A percentile compares a stretch with the other conserved stretches of the same genome.
Evolutionary conservation across 2,888 invertebrate genomes (phyloP).

Genomic region (Galerucella nymphaeae): DNA sequence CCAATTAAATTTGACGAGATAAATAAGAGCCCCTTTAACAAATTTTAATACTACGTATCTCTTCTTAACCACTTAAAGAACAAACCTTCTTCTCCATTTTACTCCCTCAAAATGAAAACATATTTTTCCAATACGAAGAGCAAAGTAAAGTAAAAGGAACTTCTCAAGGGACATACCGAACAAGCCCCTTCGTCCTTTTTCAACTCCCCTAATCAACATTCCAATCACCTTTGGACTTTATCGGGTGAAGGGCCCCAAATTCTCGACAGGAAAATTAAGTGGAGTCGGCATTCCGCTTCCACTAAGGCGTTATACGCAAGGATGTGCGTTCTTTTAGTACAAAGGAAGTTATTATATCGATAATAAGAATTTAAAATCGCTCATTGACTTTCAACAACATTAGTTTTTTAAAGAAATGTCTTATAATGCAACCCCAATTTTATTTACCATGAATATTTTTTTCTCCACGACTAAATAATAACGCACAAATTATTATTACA

Average conservation of each 20-base stretch:
- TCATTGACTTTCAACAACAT: no score
- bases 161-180: slow-evolving; percentile 37
- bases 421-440: no score
- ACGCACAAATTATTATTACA: no score
- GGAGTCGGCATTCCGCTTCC: slow-evolving; percentile 59
- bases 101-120: slow-evolving; percentile 8
- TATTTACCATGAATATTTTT: no score
- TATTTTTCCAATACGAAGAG: slow-evolving; percentile 27
- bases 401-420: no score
- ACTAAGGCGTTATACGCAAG: slow-evolving; percentile 29
- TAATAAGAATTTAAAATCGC: not conserved
- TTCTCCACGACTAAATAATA: no score
- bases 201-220: slow-evolving; percentile 63
- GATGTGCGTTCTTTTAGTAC: not conserved
- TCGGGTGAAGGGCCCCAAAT: slow-evolving; percentile 60
- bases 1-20: not conserved
- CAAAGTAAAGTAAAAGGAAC: slow-evolving; percentile 21
- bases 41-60: slow-evolving; percentile 13
- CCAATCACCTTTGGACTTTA: slow-evolving; percentile 65
- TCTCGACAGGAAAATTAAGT: slow-evolving; percentile 65
- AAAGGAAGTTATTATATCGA: not conserved
- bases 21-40: not conserved
- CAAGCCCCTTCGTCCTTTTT: slow-evolving; percentile 53
- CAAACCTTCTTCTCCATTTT: not conserved
- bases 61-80: slow-evolving; percentile 8